Conservation (phyloP, 2,888 invertebrate species). For the Auanema freiburgensis region DNA sequence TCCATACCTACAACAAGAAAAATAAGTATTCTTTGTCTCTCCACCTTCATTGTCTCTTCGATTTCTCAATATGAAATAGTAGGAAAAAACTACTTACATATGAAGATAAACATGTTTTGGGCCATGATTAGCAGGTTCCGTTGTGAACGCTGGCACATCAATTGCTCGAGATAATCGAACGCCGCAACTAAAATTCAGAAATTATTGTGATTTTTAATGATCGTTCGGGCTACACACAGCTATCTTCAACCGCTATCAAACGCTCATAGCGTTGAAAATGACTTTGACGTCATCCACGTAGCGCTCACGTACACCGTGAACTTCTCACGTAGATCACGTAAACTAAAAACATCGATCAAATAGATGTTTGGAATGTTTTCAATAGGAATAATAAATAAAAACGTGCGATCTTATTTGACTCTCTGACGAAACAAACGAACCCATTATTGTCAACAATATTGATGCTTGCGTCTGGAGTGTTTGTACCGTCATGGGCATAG, state of each 20-base stretch:
- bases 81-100: conserved; percentile 59
- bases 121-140: conserved; percentile 43
- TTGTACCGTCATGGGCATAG: conserved; percentile 60
- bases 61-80: not conserved
- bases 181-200: conserved; percentile 49
- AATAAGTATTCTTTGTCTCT: conserved; percentile 1
- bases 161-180: conserved; percentile 59
- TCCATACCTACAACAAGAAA: conserved; percentile 35
- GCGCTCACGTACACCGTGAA: too few relatives aligned
- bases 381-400: not conserved
- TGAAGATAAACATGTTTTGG: conserved; percentile 62
- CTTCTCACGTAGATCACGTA: not conserved
- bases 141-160: conserved; percentile 57
- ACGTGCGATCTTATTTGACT: conserved; percentile 9
- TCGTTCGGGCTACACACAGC: not conserved
- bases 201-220: conserved; percentile 6
- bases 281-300: conserved; percentile 2
- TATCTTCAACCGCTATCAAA: too few relatives aligned
- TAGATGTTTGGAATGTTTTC: not conserved
- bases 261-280: not conserved
- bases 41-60: not conserved
- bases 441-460: conserved; percentile 60
- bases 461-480: conserved; percentile 57
- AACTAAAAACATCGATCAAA: too few relatives aligned
- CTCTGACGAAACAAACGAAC: conserved; percentile 21